Conservation (phyloP, 2,797 vertebrate species). For the Glossophaga mutica region DNA sequence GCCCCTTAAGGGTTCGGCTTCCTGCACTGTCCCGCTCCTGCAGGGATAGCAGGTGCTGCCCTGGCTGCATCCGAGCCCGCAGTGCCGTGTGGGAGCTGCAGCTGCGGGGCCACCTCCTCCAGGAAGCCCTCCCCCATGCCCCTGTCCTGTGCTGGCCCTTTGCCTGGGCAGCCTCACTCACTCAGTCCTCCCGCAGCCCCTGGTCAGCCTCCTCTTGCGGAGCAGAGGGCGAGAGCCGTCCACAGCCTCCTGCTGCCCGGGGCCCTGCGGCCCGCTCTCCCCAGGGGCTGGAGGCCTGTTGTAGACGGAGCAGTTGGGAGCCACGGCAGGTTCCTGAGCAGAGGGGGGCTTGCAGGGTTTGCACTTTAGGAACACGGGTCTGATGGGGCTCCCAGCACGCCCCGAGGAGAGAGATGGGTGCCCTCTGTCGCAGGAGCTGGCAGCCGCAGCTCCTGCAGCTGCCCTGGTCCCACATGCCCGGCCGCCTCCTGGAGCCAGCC, state of each 20-base stretch:
- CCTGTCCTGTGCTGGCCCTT: neutral
- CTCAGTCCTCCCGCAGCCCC: neutral
- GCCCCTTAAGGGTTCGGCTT: neutral
- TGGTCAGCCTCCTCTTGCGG: neutral
- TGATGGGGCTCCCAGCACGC: rapidly evolving
- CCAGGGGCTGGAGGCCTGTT: rapidly evolving
- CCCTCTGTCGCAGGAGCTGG: neutral
- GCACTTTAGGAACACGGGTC: neutral
- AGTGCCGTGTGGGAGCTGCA: neutral
- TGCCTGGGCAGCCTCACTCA: rapidly evolving
- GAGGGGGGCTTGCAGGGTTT: neutral
- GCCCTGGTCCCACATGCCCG: neutral
- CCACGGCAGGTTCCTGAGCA: neutral
- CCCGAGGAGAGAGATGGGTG: neutral
- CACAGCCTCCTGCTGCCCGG: neutral
- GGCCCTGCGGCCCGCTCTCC: neutral
- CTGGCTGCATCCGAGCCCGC: neutral
- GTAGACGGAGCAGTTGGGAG: neutral
- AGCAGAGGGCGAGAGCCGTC: neutral
- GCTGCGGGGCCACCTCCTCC: neutral
- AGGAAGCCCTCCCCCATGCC: neutral
- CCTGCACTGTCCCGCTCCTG: neutral
- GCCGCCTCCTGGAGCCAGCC: neutral
- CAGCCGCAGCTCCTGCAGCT: neutral
- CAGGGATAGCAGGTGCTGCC: neutral